Conservation (phyloP, 1,140 invertebrate species). For the Grapholita molesta region DNA sequence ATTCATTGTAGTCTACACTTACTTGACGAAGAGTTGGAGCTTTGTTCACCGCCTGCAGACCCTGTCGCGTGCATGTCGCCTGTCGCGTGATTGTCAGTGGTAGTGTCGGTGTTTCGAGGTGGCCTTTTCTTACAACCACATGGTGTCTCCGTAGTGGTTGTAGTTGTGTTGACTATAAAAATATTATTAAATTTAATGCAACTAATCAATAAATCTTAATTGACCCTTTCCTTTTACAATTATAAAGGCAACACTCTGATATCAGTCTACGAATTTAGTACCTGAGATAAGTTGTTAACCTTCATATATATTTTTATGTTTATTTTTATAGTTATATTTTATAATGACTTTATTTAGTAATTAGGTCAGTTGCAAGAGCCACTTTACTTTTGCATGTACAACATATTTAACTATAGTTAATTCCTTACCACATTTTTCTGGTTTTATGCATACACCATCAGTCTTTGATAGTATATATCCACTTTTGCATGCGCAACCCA, state of each 20-base stretch:
- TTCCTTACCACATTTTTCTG: neutral
- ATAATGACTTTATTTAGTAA: neutral
- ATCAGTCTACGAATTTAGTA: too few relatives aligned
- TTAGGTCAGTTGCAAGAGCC: neutral
- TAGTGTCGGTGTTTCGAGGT: neutral
- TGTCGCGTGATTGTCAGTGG: neutral
- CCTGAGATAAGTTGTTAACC: too few relatives aligned
- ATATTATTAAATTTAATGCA: too few relatives aligned
- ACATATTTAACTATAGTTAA: neutral
- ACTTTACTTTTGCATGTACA: neutral
- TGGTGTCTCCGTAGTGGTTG: neutral
- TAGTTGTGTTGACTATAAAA: neutral
- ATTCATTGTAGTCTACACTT: too few relatives aligned
- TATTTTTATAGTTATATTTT: too few relatives aligned
- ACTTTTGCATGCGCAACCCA: neutral
- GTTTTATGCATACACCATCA: neutral
- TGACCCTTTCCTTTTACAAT: too few relatives aligned
- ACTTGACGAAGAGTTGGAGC: too few relatives aligned
- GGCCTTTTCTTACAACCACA: neutral
- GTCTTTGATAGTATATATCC: neutral
- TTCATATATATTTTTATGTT: too few relatives aligned
- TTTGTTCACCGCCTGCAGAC: neutral
- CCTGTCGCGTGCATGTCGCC: neutral
- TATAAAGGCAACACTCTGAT: too few relatives aligned
- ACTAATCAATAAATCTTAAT: too few relatives aligned